Evolutionary conservation across 2,113 vertebrate genomes (phyloP), one percentile per base, ranked within the genome.

Genomic region (Rhinopomastus cyanomelas): DNA sequence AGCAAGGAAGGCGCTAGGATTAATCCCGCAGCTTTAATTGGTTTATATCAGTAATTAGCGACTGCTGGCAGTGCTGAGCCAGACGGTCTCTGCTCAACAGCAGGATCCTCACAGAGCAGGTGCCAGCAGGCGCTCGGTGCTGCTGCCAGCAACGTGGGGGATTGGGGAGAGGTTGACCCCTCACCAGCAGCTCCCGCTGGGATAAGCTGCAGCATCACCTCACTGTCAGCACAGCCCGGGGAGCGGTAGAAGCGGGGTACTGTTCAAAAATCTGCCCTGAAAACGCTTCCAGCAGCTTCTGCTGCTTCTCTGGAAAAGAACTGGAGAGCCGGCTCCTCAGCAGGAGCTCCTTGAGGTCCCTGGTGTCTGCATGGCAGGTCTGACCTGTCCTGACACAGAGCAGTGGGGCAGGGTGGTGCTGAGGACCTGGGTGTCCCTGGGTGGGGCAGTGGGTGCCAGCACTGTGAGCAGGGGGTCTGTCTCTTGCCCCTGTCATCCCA

Each of bases 151-250:
- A 8, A 6, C 6, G 2, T 7, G 1, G 34, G 44, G 89, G 56
- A 16, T 1, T 25, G 53, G 44, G 53, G 29, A 75, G 25, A 36
- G 49, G 16, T 42, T 15, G 20, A 32, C 46, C 56, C 46, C 1
- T 2, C 2, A 5, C 59, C 2, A 3, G 34, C 22, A 23, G 68
- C 11, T 6, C 39, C n/a, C 2, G 0, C 1, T 5, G 15, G 52
- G 30, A 7, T 52, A 18, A 34, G 46, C 29, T 1, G 1, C 11
- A 11, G 42, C 1, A 0, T 61, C 18, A 8, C 29, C 53, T 23
- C 1, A 0, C 62, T 36, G 64, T 56, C 1, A 1, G 36, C 76
- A 23, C 26, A 6, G 51, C 36, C 44, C 17, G 8, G 30, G 0
- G 1, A 3, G 23, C 59, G 37, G 67, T 46, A 60, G 32, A 34